Evolutionary conservation across 2,888 invertebrate species (phyloP).

Genomic region (Meteorus cinctellus): DNA sequence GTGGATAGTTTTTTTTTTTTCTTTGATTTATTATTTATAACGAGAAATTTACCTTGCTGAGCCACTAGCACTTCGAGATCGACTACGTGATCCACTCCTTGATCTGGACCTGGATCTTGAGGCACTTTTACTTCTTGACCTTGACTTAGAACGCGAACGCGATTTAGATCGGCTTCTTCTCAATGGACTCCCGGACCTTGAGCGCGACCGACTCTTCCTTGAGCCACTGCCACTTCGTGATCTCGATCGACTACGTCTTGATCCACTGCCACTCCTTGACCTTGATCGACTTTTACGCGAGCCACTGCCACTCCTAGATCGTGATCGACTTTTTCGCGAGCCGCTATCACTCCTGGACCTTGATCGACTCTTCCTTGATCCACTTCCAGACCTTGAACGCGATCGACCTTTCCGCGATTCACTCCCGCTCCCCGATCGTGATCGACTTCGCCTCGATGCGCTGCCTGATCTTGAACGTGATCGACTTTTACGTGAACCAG

Average conservation of each 20-base stretch:
- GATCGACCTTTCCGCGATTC: constrained; percentile 71
- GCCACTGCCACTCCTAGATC: constrained; percentile 54
- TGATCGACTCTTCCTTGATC: constrained; percentile 30
- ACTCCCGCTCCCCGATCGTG: constrained; percentile 56
- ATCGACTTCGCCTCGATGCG: constrained; percentile 64
- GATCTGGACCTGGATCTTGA: constrained; percentile 63
- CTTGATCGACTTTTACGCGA: constrained; percentile 50
- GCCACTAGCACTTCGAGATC: constrained; percentile 65
- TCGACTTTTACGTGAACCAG: constrained; percentile 54
- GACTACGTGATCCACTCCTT: constrained; percentile 59
- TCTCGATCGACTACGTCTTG: constrained; percentile 40
- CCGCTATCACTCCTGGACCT: constrained; percentile 62
- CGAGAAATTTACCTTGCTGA: constrained; percentile 60
- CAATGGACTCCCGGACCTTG: constrained; percentile 54
- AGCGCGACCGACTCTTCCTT: constrained; percentile 58
- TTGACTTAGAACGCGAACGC: constrained; percentile 40
- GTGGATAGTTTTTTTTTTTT: background rate
- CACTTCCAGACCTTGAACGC: constrained; percentile 64
- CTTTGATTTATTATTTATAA: background rate
- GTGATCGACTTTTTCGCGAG: constrained; percentile 59
- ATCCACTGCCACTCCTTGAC: background rate
- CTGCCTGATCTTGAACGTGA: constrained; percentile 70
- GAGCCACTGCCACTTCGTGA: constrained; percentile 63
- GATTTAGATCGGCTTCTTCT: constrained; percentile 46
- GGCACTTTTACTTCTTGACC: constrained; percentile 28